Evolutionary conservation across 2,797 vertebrate species (phyloP).

Genomic region (Melanotaenia parkinsoni): DNA sequence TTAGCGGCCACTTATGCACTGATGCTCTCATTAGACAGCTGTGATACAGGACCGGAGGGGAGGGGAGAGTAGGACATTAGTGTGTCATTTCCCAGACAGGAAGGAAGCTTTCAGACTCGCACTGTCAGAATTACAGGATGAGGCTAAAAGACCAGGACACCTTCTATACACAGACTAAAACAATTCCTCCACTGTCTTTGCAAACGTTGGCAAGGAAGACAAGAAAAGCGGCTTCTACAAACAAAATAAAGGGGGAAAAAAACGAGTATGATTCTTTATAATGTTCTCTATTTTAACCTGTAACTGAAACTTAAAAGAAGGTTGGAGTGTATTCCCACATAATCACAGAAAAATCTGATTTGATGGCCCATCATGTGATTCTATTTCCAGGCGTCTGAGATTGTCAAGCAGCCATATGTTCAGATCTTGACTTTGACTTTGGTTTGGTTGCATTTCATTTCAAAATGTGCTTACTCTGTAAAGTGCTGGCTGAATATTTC

Average conservation of each 20-base stretch:
- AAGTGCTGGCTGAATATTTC: constrained; percentile 76
- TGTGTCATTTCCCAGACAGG: constrained; percentile 78
- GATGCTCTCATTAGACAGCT: constrained; percentile 81
- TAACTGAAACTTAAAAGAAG: constrained; percentile 1
- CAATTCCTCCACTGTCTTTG: constrained; percentile 27
- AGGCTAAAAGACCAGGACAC: constrained; percentile 49
- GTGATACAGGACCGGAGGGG: constrained; percentile 60
- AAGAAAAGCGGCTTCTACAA: constrained; percentile 29
- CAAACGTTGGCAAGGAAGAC: constrained; percentile 25
- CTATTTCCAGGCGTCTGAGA: constrained; percentile 15
- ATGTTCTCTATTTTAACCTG: constrained; percentile 1
- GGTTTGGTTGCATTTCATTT: constrained; percentile 49
- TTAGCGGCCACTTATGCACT: constrained; percentile 63
- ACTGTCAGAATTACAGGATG: constrained; percentile 70
- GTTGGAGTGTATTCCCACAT: neutral
- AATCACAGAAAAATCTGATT: constrained; percentile 9
- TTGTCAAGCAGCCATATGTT: constrained; percentile 44
- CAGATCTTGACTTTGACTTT: constrained; percentile 49
- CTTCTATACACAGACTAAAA: constrained; percentile 54
- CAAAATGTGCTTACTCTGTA: constrained; percentile 52
- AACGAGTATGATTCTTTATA: too few relatives aligned
- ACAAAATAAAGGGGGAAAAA: constrained; percentile 2
- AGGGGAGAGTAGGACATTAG: constrained; percentile 72
- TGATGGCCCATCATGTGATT: constrained; percentile 10
- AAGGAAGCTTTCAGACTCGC: constrained; percentile 80